phyloP scores from a whole-genome alignment of 2,888 invertebrate genomes.

The Julus scanicus region DNA sequence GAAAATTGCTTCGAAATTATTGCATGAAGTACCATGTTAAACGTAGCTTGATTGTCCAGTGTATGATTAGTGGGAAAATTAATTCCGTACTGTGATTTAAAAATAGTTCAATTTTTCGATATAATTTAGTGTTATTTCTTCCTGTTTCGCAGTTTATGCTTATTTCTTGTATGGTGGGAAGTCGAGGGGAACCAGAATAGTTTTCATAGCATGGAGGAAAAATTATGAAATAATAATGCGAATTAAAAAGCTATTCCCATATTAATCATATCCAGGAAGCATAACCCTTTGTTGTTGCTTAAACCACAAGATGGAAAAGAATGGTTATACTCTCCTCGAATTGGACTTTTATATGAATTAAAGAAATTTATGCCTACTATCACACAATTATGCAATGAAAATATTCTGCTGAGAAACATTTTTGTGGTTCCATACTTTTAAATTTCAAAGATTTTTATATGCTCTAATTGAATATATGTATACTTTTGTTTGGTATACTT shows the following conservation, averaged over 20 bases:
- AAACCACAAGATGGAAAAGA: constrained; percentile 6
- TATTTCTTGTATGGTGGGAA: neutral
- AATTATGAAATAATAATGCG: constrained; percentile 11
- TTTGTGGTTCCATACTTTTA: neutral
- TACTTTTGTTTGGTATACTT: neutral
- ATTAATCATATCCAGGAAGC: constrained; percentile 36
- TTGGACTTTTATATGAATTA: neutral
- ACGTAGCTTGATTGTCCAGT: neutral
- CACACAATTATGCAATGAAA: neutral
- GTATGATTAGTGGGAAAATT: neutral
- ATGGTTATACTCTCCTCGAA: neutral
- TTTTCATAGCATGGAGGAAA: neutral
- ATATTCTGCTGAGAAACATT: neutral
- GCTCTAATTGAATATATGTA: neutral
- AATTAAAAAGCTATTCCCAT: constrained; percentile 34
- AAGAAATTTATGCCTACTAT: constrained; percentile 5
- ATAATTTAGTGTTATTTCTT: constrained; percentile 37
- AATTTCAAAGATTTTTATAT: neutral
- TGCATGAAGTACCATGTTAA: constrained; percentile 14
- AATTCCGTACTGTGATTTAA: constrained; percentile 2
- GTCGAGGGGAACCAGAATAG: neutral
- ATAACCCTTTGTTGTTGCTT: neutral
- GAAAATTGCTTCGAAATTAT: neutral
- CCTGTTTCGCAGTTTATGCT: neutral
- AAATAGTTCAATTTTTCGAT: neutral